These are phyloP conservation scores for Tipula vernalis DNA, from an alignment of 2,888 invertebrate species.

Conservation along the genomic window DNA sequence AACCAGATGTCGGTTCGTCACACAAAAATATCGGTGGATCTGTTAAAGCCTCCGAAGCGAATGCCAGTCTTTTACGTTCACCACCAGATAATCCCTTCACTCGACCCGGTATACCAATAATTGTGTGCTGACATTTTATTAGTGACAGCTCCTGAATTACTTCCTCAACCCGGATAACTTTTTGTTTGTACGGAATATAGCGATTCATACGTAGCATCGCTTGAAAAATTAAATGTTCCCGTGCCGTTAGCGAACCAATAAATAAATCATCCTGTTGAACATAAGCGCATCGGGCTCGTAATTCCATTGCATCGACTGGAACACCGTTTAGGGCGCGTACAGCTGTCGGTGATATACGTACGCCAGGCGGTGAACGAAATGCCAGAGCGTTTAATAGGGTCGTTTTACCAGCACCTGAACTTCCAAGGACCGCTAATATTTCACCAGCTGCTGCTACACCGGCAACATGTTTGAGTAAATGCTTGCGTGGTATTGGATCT, in stretches of 20 bases:
- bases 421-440: constrained; percentile 75
- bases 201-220: constrained; percentile 78
- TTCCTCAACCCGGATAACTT: constrained; percentile 70
- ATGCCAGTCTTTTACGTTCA: constrained; percentile 87
- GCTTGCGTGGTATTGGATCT: constrained; percentile 43
- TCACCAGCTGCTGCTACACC: constrained; percentile 80
- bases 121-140: constrained; percentile 77
- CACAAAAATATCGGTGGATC: constrained; percentile 93
- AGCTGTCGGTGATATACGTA: constrained; percentile 45
- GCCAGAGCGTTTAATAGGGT: constrained; percentile 83
- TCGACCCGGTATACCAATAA: constrained; percentile 78
- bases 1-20: constrained; percentile 93
- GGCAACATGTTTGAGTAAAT: constrained; percentile 61
- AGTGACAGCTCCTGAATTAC: constrained; percentile 77
- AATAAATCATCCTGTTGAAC: constrained; percentile 92
- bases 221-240: constrained; percentile 82
- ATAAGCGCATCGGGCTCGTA: constrained; percentile 73
- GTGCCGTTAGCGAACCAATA: constrained; percentile 78
- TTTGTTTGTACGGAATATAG: constrained; percentile 55
- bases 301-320: constrained; percentile 53
- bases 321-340: constrained; percentile 60
- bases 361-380: constrained; percentile 58
- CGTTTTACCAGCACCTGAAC: constrained; percentile 90
- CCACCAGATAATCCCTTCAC: constrained; percentile 92
- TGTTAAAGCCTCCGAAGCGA: constrained; percentile 93